These are phyloP conservation scores for Patagioenas fasciata DNA, from an alignment of 2,113 vertebrate genomes.

Conservation along the genomic window DNA sequence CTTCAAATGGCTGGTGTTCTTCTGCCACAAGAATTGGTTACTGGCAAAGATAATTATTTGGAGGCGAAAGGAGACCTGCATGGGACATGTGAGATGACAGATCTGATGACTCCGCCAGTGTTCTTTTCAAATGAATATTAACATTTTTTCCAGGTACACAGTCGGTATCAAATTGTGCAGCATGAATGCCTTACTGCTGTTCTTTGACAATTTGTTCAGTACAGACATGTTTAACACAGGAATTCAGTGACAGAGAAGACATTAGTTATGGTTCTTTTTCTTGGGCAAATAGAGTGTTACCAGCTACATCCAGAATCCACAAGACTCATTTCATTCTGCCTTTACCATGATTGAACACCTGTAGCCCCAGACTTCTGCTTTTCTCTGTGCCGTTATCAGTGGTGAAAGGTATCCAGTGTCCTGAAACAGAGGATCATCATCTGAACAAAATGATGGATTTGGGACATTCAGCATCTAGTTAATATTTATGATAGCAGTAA, in stretches of 20 bases:
- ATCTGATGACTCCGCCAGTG: slow-evolving; percentile 15
- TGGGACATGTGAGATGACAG: background rate
- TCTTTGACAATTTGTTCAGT: background rate
- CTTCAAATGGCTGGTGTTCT: background rate
- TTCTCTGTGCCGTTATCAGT: background rate
- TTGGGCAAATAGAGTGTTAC: fast-evolving
- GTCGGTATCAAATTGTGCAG: background rate
- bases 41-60: background rate
- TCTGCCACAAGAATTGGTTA: background rate
- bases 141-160: background rate
- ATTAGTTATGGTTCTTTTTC: background rate
- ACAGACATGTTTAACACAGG: background rate
- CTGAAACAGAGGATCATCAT: slow-evolving; percentile 5
- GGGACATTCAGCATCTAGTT: background rate
- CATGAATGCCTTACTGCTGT: background rate
- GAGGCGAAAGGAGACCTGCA: background rate
- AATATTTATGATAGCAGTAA: slow-evolving; percentile 17
- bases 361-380: background rate
- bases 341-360: background rate
- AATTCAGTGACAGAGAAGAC: background rate
- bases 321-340: background rate
- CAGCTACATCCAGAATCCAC: background rate
- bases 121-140: slow-evolving; percentile 57
- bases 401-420: background rate
- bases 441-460: slow-evolving; percentile 5